A percentile compares a stretch with the other conserved stretches of the same genome.
These are phyloP conservation scores for Tenthredo scrophulariae DNA, from an alignment of 2,888 invertebrate genomes.

Conservation along the genomic window DNA sequence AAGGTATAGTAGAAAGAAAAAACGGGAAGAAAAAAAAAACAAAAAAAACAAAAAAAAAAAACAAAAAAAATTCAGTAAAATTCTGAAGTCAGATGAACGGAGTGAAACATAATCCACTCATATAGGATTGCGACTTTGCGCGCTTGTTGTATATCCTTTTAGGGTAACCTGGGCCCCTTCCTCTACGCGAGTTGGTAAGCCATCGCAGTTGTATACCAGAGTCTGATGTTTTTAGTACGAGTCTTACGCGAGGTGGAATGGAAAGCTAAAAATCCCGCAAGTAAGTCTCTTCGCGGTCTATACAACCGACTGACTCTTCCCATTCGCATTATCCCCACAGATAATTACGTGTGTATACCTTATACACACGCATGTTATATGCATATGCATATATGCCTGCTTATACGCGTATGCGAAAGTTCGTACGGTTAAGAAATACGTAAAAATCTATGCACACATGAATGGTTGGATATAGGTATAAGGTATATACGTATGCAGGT, in stretches of 20 bases:
- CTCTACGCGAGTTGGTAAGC: conserved; percentile 45
- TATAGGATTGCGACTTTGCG: conserved; percentile 44
- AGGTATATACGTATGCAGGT: neutral
- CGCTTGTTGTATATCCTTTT: conserved; percentile 62
- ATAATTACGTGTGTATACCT: neutral
- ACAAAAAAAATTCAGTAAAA: neutral
- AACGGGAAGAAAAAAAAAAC: neutral
- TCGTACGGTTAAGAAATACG: conserved; percentile 3
- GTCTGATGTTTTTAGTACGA: conserved; percentile 61
- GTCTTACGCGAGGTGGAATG: conserved; percentile 57
- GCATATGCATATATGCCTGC: neutral
- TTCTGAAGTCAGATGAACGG: neutral
- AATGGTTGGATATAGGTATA: neutral
- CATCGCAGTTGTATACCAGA: conserved; percentile 23
- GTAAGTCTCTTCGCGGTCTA: conserved; percentile 23
- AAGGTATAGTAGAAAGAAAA: neutral
- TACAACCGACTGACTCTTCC: conserved; percentile 6
- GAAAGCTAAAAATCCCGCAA: conserved; percentile 56
- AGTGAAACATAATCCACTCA: conserved; percentile 20
- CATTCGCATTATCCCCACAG: neutral
- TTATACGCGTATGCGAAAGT: neutral
- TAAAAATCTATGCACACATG: neutral
- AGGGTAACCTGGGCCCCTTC: conserved; percentile 59
- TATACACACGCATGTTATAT: neutral
- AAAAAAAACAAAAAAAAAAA: neutral